Percentiles rank a stretch among this genome's conserved stretches.
phyloP scores from a whole-genome alignment of 2,113 vertebrate genomes.

The Rhabdomys dilectus region DNA sequence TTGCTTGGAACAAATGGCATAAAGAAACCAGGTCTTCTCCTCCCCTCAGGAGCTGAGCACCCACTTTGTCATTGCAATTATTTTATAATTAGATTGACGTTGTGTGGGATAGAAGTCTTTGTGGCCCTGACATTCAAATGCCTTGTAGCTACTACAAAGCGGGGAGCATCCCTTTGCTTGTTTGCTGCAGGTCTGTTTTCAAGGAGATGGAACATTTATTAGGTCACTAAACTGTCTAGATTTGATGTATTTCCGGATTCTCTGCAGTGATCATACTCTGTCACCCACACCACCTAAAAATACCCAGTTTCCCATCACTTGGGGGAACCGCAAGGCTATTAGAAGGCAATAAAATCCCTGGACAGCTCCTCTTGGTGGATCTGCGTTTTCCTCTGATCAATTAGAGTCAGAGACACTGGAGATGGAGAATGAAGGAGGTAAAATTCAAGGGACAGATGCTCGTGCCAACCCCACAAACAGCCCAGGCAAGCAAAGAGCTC shows the following conservation, averaged over 20 bases:
- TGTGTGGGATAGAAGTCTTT: slow-evolving; percentile 70
- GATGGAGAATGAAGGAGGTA: slow-evolving; percentile 60
- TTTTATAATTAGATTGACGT: slow-evolving; percentile 82
- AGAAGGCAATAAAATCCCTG: slow-evolving; percentile 70
- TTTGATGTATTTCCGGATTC: slow-evolving; percentile 51
- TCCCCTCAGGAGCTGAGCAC: slow-evolving; percentile 63
- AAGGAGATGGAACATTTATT: slow-evolving; percentile 53
- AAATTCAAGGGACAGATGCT: slow-evolving; percentile 39
- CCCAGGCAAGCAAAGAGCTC: neutral
- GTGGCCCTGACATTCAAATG: slow-evolving; percentile 66
- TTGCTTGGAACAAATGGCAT: slow-evolving; percentile 66
- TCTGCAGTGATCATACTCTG: slow-evolving; percentile 52
- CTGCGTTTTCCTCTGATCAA: slow-evolving; percentile 47
- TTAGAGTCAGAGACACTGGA: slow-evolving; percentile 39
- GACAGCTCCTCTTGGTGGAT: slow-evolving; percentile 28
- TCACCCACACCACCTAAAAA: slow-evolving; percentile 74
- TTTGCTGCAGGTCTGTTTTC: slow-evolving; percentile 63
- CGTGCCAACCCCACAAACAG: slow-evolving; percentile 47
- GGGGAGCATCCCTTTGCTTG: neutral
- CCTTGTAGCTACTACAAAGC: slow-evolving; percentile 59
- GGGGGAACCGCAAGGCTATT: slow-evolving; percentile 60
- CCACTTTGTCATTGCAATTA: slow-evolving; percentile 70
- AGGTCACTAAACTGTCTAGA: slow-evolving; percentile 59
- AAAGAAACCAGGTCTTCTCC: slow-evolving; percentile 65
- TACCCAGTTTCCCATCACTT: slow-evolving; percentile 61